These are phyloP conservation scores for Ariopsis seemanni DNA, from an alignment of 2,113 vertebrate genomes.

Conservation along the genomic window DNA sequence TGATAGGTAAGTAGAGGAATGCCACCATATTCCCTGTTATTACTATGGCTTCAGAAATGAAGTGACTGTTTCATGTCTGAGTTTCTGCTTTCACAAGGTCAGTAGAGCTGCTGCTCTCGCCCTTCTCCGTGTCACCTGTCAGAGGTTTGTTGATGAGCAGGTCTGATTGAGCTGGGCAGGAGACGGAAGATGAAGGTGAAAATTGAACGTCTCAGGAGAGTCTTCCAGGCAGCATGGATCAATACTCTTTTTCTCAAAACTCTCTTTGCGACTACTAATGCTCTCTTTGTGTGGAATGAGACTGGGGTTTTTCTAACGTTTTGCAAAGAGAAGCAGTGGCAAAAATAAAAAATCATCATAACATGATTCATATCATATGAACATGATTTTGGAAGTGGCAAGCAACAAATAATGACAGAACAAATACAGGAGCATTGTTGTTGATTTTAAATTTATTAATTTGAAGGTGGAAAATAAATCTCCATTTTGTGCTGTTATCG, in stretches of 20 bases:
- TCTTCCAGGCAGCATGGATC: conserved; percentile 41
- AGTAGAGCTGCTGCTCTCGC: conserved; percentile 5
- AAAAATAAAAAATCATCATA: neutral
- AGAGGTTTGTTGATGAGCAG: conserved; percentile 44
- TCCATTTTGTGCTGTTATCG: neutral
- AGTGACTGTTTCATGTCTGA: neutral
- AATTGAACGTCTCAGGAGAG: conserved; percentile 43
- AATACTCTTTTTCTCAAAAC: conserved; percentile 47
- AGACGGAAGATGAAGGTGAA: conserved; percentile 51
- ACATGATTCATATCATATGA: neutral
- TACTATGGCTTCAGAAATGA: neutral
- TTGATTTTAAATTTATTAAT: neutral
- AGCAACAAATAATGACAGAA: neutral
- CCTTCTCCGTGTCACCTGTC: conserved; percentile 4
- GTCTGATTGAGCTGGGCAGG: conserved; percentile 40
- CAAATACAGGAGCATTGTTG: neutral
- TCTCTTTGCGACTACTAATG: conserved; percentile 40
- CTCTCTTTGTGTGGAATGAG: neutral
- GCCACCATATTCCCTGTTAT: neutral
- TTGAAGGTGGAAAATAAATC: neutral
- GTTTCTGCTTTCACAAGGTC: conserved; percentile 30
- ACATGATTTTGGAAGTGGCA: neutral
- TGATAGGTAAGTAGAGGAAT: neutral
- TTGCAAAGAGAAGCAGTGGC: neutral
- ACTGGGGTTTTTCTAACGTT: neutral